Evolutionary conservation across 1,140 invertebrate genomes (phyloP), one percentile per base, ranked within the genome.

Genomic region (Drosophila kohkoa): DNA sequence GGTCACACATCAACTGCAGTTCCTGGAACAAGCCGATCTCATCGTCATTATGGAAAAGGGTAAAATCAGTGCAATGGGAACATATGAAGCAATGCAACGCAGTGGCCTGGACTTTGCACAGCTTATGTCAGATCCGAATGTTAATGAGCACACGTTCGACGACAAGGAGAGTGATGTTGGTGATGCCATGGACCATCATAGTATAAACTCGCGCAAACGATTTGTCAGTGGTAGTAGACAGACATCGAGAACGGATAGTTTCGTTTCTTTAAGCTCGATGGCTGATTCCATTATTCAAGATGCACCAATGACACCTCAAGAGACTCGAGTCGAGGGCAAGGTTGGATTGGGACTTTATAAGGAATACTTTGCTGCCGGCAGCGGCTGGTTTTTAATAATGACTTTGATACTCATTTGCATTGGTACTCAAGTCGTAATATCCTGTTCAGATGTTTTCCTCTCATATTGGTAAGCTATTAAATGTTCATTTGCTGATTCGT

Each of bases 1-100:
- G 7, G 96, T 97, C 10, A 98, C 97, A 2, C 96, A 98, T 93
- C 96, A 97, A 90, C 93, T 97, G 45, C 97, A 97, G 81, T 97
- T 95, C 82, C 92, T 98, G 5, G 95, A 96, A 79, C 93, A 95
- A 13, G 96, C 96, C 5, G 95, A 96, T 82, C 92, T 94, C 38
- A 95, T 97, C 57, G 79, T 96, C 1, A 93, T 97, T 1, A 85
- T 98, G 48, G 96, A 96, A 82, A 95, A 96, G 87, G 93, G 93
- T 1, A 91, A 92, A 70, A 91, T 94, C 55, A 93, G 93, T 51
- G 95, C 95, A 77, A 93, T 94, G 79, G 96, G 96, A 20, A 94
- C 93, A 2, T 96, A 96, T 75, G 90, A 94, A 3, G 93, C 95
- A 69, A 92, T 97, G 30, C 92, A 96, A 45, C 90, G 93, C 3